These are phyloP conservation scores for Euclidia mi DNA, from an alignment of 2,888 invertebrate species.

Conservation along the genomic window DNA sequence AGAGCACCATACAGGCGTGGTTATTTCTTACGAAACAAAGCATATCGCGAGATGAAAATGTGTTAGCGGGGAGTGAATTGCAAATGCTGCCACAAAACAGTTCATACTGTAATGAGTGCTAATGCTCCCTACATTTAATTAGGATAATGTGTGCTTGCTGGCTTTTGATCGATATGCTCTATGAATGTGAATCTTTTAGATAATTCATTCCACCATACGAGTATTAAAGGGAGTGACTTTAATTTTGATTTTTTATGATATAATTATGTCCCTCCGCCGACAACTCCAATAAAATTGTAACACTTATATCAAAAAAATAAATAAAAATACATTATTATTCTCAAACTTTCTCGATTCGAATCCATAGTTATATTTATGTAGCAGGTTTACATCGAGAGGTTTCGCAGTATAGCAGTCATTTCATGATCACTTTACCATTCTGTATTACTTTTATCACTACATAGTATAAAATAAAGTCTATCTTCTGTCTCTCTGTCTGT, in stretches of 20 bases:
- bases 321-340: too few relatives aligned
- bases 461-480: too few relatives aligned
- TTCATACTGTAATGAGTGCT: slow-evolving; percentile 66
- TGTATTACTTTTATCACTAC: too few relatives aligned
- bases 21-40: slow-evolving; percentile 21
- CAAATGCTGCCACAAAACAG: slow-evolving; percentile 58
- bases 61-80: slow-evolving; percentile 58
- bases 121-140: slow-evolving; percentile 73
- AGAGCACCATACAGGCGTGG: not conserved
- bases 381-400: too few relatives aligned
- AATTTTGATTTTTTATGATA: not conserved
- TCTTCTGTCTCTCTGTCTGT: too few relatives aligned
- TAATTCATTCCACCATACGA: slow-evolving; percentile 9
- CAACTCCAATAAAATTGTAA: too few relatives aligned
- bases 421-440: too few relatives aligned
- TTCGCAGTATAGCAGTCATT: too few relatives aligned
- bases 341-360: too few relatives aligned
- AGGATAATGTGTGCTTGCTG: slow-evolving; percentile 71
- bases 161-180: slow-evolving; percentile 54
- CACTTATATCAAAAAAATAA: too few relatives aligned
- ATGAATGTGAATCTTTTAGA: slow-evolving; percentile 29
- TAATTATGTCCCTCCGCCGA: too few relatives aligned
- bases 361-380: too few relatives aligned
- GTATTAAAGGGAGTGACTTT: not conserved
- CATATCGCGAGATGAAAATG: slow-evolving; percentile 48